Base-by-base conservation (phyloP, 2,888 invertebrate species). In the Colletes collaris region DNA sequence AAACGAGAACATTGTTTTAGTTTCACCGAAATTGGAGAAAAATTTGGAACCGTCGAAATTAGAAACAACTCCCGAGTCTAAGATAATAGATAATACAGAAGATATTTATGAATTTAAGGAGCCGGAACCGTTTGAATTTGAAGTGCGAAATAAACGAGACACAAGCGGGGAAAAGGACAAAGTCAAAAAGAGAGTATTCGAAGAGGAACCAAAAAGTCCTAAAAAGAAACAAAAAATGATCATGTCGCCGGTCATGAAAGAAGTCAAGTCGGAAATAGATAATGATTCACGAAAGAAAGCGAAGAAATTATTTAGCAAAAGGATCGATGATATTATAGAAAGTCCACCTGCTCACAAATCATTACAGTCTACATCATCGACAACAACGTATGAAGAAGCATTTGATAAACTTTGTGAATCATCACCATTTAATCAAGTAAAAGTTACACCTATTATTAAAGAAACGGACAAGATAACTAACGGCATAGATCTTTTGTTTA, bases 91-190 rank as follows among this genome's bases (percentile, higher is more conserved):
- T 53, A 90, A 76, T 52, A 92, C 92, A 3, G 94, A 94, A 60
- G 97, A 97, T 90, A 96, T 97, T 78, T 97, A 97, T 90, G 97
- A 97, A 92, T 97, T 97, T 90, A 97, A 97, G 92, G 97, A 97
- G 92, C 97, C 97, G 0, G 97, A 97, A 92, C 97, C 97, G 0
- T 97, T 97, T 90, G 97, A 97, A 91, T 95, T 97, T 85, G 97
- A 97, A 93, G 94, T 96, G 8, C 95, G 96, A 67, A 92, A 92
- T 68, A 93, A 93, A 62, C 87, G 92, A 2, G 92, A 92, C 63
- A 89, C 90, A 0, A 88, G 83, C 10, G 87, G 86, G 0, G 92
- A 92, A 4, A 91, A 90, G 60, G 92, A 92, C 2, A 93, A 92
- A 65, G 27, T 88, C 19, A 93, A 93, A 65, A 93, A 93, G 44